Conservation (phyloP, 2,113 vertebrate genomes). For the Dicentrarchus labrax region DNA sequence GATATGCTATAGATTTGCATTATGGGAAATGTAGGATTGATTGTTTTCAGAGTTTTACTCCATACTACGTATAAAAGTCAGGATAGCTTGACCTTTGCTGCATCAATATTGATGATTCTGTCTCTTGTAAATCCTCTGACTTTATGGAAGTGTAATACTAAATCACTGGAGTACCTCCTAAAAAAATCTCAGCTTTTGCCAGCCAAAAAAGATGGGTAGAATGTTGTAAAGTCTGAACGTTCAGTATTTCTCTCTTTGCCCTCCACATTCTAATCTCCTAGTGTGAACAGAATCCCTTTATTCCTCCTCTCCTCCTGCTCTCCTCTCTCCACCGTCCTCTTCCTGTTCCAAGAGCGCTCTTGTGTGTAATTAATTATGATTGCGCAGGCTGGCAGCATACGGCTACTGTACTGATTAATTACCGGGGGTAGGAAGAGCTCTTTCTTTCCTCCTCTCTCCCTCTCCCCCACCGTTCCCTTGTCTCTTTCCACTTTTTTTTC, state of each 20-base stretch:
- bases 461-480: conserved; percentile 3
- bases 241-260: conserved; percentile 20
- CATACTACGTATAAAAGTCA: neutral
- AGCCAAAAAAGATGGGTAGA: neutral
- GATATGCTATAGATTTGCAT: neutral
- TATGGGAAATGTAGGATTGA: neutral
- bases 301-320: conserved; percentile 31
- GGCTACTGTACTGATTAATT: conserved; percentile 80
- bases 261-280: conserved; percentile 21
- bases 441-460: conserved; percentile 26
- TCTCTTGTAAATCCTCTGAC: neutral
- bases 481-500: conserved; percentile 39
- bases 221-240: conserved; percentile 15
- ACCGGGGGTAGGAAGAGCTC: conserved; percentile 54
- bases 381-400: conserved; percentile 70
- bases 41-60: neutral
- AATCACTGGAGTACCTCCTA: neutral
- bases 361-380: conserved; percentile 84
- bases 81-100: neutral
- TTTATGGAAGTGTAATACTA: no score
- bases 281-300: conserved; percentile 42
- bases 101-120: neutral
- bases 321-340: conserved; percentile 43
- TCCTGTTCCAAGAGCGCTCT: conserved; percentile 65
- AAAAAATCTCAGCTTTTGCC: neutral